Base-by-base conservation (phyloP, 2,113 vertebrate species). In the Lepus timidus region DNA sequence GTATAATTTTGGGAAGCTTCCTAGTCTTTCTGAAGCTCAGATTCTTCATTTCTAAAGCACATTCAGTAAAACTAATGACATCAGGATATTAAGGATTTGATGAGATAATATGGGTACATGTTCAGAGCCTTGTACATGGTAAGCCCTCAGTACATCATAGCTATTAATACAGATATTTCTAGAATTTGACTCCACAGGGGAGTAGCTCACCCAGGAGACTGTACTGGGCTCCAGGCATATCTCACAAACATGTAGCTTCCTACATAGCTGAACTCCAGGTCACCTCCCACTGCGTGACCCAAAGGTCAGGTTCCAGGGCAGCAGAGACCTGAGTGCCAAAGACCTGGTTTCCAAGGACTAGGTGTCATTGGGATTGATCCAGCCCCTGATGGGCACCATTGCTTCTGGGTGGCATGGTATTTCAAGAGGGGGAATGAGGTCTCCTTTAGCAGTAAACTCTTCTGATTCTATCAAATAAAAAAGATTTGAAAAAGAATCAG, bases 11-110 rank as follows among this genome's bases (percentile, higher is more conserved):
- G 13, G 20, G 67, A 55, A 65, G 31, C 55, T 68, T 70, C 55
- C 44, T 51, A 79, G 75, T 20, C 33, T 80, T 55, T 65, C 6
- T 11, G 73, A 81, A 90, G 61, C 51, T 84, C 61, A 80, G 31
- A 51, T 79, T 89, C 81, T 84, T n/a, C 33, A 73, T 65, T 65
- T 74, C 25, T 64, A 90, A 86, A 92, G 51, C 51, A 58, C 11
- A 44, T 20, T 68, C 85, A 94, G 85, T 65, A 91, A n/a, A 85
- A 76, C 29, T 62, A 81, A 31, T 58, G 55, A 58, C 13, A 58
- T 58, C 55, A 58, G 55, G 19, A n/a, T 27, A 3, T 16, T 9
- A 39, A 88, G 27, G 67, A 85, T 22, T 88, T 19, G 68, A 1
- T 74, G 78, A 94, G 33, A 39, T 17, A 25, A 78, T 12, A 55